Percentiles rank a stretch among this genome's conserved stretches.
These are phyloP conservation scores for Lagopus leucura DNA, from an alignment of 2,113 vertebrate species.

Conservation along the genomic window DNA sequence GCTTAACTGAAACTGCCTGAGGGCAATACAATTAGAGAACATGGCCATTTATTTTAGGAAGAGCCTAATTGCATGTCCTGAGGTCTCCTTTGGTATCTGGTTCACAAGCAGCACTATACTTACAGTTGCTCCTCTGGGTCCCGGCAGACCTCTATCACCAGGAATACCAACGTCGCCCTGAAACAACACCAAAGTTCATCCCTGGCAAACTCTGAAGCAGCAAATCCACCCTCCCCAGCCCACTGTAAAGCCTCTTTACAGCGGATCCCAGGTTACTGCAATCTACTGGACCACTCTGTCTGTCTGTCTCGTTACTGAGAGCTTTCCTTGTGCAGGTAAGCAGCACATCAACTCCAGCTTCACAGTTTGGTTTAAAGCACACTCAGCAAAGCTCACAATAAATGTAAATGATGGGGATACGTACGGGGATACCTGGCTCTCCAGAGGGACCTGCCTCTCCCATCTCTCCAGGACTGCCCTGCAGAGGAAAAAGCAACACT, in stretches of 20 bases:
- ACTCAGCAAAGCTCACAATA: accelerated
- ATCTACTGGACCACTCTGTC: accelerated
- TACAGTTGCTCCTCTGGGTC: conserved; percentile 90
- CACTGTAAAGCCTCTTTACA: background rate
- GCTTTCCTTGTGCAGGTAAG: background rate
- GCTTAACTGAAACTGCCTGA: background rate
- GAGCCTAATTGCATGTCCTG: background rate
- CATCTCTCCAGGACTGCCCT: conserved; percentile 87
- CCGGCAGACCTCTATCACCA: conserved; percentile 89
- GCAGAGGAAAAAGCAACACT: background rate
- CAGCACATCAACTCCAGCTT: accelerated
- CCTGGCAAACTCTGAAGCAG: background rate
- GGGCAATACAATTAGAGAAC: background rate
- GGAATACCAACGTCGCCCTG: conserved; percentile 90
- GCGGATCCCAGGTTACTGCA: background rate
- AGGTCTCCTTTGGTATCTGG: accelerated
- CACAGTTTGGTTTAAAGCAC: background rate
- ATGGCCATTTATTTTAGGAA: background rate
- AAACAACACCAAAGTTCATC: background rate
- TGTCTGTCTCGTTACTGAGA: accelerated
- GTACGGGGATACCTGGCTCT: conserved; percentile 96
- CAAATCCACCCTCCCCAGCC: background rate
- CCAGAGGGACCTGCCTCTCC: conserved; percentile 92
- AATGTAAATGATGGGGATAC: conserved; percentile 74
- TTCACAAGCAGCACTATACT: conserved; percentile 69